These are phyloP conservation scores for Lithophane socia DNA, from an alignment of 2,888 invertebrate species.

Conservation along the genomic window DNA sequence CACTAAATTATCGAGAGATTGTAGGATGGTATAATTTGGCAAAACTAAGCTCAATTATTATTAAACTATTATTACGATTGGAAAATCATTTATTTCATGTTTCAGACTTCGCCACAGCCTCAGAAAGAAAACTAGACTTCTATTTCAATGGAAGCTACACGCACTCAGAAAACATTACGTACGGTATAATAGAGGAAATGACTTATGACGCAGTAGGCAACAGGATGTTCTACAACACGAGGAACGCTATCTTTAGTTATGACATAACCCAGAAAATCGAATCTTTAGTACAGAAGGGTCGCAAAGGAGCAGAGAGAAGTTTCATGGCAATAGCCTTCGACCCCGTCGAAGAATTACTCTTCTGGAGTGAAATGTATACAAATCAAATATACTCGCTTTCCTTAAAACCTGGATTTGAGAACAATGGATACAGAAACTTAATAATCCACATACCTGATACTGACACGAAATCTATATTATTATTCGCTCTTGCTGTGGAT, in stretches of 20 bases:
- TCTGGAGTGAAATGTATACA: neutral
- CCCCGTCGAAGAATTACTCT: too few relatives aligned
- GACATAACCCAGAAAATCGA: neutral
- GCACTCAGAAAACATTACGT: too few relatives aligned
- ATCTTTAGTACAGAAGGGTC: neutral
- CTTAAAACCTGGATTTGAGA: neutral
- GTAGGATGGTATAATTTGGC: neutral
- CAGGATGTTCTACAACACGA: neutral
- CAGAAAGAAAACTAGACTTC: neutral
- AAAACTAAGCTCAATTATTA: neutral
- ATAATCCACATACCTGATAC: neutral
- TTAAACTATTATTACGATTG: neutral
- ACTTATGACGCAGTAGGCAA: neutral
- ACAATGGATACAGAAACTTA: neutral
- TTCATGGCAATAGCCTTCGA: neutral
- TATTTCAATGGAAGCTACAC: too few relatives aligned
- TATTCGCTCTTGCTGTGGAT: neutral
- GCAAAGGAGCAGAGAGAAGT: neutral
- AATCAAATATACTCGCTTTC: neutral
- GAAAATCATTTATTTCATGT: neutral
- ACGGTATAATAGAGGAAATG: neutral
- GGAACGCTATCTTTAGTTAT: neutral
- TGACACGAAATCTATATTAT: too few relatives aligned
- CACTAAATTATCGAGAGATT: neutral
- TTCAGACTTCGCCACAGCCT: neutral